A percentile compares a stretch with the other conserved stretches of the same genome.
Conservation (phyloP, 2,797 vertebrate species). For the Oreortyx pictus region DNA sequence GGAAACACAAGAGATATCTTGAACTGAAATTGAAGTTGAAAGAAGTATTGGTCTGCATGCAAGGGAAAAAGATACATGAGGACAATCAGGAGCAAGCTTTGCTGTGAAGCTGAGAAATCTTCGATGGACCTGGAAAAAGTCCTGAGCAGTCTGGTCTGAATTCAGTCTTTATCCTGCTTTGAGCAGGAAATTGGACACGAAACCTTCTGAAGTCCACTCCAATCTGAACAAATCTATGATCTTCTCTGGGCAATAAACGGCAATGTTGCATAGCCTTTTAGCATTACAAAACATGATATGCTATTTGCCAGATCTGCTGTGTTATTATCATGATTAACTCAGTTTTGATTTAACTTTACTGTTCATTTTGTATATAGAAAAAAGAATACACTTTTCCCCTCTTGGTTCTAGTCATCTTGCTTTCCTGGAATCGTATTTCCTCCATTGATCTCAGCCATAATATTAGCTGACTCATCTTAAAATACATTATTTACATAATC, state of each 20-base stretch:
- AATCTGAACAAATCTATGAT: not conserved
- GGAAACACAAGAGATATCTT: not conserved
- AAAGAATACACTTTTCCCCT: not conserved
- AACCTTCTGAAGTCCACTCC: not conserved
- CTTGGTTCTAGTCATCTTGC: not conserved
- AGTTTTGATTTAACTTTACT: not conserved
- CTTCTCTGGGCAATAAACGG: not conserved
- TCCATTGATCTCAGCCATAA: not conserved
- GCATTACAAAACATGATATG: not conserved
- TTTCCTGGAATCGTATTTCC: not conserved
- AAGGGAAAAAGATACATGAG: not conserved
- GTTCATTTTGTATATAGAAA: not conserved
- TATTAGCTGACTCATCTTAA: conserved; percentile 13
- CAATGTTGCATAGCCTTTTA: not conserved
- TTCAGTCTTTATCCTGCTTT: not conserved
- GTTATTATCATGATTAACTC: not conserved
- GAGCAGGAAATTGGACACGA: not conserved
- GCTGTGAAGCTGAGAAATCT: not conserved
- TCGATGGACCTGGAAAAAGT: not conserved
- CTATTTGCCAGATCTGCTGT: not conserved
- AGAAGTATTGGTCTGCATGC: not conserved
- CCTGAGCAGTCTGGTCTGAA: not conserved
- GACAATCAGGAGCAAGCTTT: not conserved
- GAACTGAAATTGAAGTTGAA: not conserved
- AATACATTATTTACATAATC: conserved; percentile 25